Evolutionary conservation across 2,113 vertebrate species (phyloP).

Genomic region (Erythrolamprus reginae): DNA sequence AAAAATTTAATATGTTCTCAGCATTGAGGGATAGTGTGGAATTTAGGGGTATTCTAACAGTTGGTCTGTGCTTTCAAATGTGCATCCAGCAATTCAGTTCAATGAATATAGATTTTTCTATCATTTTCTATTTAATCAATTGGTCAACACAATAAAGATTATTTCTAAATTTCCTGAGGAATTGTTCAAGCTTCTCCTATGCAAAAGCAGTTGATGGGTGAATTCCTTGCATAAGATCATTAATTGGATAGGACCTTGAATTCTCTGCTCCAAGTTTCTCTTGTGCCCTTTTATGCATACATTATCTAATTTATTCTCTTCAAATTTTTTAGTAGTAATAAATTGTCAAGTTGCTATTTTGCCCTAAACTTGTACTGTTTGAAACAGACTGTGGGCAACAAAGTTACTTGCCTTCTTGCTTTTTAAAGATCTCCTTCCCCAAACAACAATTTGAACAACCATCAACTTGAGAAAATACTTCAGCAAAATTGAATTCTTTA

Average conservation of each 20-base stretch:
- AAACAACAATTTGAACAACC: conserved; percentile 61
- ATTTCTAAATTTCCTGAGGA: background rate
- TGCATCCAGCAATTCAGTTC: background rate
- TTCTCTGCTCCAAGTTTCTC: background rate
- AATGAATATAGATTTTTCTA: background rate
- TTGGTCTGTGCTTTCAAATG: background rate
- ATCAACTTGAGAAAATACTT: conserved; percentile 69
- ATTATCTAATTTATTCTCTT: background rate
- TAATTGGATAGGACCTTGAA: background rate
- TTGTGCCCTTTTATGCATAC: background rate
- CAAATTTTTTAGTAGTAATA: background rate
- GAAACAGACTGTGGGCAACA: background rate
- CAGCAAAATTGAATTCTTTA: conserved; percentile 75
- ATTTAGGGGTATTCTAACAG: background rate
- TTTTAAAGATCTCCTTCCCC: conserved; percentile 67
- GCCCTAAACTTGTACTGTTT: background rate
- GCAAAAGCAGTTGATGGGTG: background rate
- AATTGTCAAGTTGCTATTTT: background rate
- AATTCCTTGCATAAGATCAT: background rate
- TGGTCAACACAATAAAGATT: background rate
- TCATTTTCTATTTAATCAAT: background rate
- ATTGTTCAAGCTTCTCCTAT: background rate
- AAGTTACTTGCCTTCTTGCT: conserved; percentile 69
- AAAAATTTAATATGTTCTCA: background rate
- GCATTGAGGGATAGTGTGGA: background rate